Conservation (phyloP, 2,888 invertebrate species). For the Stictocephala bisonia region DNA sequence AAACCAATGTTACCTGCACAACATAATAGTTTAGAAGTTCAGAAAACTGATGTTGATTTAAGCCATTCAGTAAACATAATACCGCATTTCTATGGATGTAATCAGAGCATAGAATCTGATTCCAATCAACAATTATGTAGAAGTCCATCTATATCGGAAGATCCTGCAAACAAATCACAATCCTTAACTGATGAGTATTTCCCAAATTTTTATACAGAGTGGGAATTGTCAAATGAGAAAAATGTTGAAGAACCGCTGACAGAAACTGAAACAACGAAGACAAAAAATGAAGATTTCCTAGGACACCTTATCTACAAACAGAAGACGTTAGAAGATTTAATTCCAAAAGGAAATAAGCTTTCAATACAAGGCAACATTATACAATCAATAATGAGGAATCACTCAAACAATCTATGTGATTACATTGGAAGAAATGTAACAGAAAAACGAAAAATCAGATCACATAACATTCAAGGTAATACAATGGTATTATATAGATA, state of each 20-base stretch:
- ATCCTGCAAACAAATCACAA: not conserved
- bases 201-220: conserved; percentile 3
- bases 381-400: not conserved
- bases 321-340: not conserved
- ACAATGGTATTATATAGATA: not conserved
- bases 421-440: not conserved
- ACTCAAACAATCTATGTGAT: not conserved
- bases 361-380: not conserved
- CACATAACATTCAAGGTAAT: not conserved
- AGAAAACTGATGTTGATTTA: not conserved
- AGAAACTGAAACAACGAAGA: not conserved
- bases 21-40: too few relatives aligned
- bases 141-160: too few relatives aligned
- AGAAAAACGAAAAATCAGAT: not conserved
- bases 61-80: not conserved
- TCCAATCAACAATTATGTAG: too few relatives aligned
- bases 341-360: not conserved
- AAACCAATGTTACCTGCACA: too few relatives aligned
- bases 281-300: not conserved
- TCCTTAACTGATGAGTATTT: not conserved
- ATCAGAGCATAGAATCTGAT: too few relatives aligned
- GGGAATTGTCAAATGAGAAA: not conserved
- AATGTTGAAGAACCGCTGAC: not conserved
- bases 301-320: not conserved
- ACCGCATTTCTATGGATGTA: not conserved